Evolutionary conservation across 2,113 vertebrate species (phyloP), one percentile per base, ranked within the genome.

Genomic region (Furnarius figulus): DNA sequence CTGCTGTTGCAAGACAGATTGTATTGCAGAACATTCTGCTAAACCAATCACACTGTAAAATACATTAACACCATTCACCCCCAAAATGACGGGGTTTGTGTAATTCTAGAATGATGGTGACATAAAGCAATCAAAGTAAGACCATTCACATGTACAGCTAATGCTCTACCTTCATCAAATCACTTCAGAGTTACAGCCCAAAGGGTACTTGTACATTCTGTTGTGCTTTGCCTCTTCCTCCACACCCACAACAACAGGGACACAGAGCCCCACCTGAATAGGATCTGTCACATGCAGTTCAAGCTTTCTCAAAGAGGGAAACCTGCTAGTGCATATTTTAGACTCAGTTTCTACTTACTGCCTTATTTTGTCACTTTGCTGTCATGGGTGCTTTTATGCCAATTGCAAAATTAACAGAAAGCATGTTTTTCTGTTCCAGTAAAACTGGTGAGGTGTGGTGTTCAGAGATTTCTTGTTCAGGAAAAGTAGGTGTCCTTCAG

Each of bases 1-100:
- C 92, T 93, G 95, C 90, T 62, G 33, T 42, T 22, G 89, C 5
- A 18, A 87, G 39, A 44, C 90, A 86, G 65, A 40, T 11, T 44
- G 19, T 12, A 49, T 31, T 90, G 78, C 91, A 47, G 66, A 3
- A 91, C 50, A 20, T 68, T 91, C 97, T 97, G 97, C 73, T 95
- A 97, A 97, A 97, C 92, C 97, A 92, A 97, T 97, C 96, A 96
- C 88, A 46, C 97, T 98, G 97, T 55, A 94, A 97, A 98, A 97
- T 55, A 62, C 97, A 97, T 98, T 97, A 98, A 93, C 95, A 87
- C 89, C 52, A 50, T 68, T 92, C 85, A 86, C 70, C 68, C 61
- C 79, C 27, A 65, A 90, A 94, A 78, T 6, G n/a, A 53, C 66
- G 40, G 44, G 75, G 89, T 77, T 50, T 47, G 27, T 49, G 84